Conservation (phyloP, 1,140 invertebrate genomes). For the Cryptotermes secundus region DNA sequence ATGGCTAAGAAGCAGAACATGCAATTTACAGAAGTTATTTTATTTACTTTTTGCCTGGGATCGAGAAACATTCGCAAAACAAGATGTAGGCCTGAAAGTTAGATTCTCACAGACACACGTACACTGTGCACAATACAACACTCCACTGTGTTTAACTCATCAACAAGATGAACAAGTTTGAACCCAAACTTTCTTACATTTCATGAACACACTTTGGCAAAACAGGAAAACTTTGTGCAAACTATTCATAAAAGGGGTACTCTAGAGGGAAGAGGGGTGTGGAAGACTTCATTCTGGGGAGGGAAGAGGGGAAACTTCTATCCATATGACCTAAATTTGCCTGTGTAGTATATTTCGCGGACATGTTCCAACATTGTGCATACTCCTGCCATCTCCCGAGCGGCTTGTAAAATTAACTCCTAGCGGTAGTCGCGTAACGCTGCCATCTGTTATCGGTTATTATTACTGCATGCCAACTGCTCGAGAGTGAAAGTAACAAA, state of each 20-base stretch:
- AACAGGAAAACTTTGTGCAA: conserved; percentile 1
- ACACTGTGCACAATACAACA: neutral
- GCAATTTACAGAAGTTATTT: neutral
- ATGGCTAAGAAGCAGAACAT: neutral
- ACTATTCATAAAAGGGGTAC: neutral
- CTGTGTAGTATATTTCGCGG: neutral
- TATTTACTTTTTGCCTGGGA: neutral
- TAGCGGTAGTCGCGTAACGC: neutral
- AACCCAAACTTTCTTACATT: neutral
- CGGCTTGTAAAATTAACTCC: neutral
- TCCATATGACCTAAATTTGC: conserved; percentile 2
- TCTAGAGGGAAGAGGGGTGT: neutral
- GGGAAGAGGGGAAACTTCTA: neutral
- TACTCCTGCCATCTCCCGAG: neutral
- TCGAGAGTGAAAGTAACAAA: neutral
- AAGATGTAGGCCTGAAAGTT: neutral
- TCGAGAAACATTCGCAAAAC: neutral
- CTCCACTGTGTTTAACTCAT: neutral
- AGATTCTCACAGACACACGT: neutral
- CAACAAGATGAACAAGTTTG: neutral
- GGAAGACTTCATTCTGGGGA: neutral
- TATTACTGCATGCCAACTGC: neutral
- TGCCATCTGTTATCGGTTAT: neutral
- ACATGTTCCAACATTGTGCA: neutral
- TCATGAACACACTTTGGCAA: neutral